Evolutionary conservation across 1,140 invertebrate species (phyloP), one percentile per base, ranked within the genome.

Genomic region (Polypedilum pembai): DNA sequence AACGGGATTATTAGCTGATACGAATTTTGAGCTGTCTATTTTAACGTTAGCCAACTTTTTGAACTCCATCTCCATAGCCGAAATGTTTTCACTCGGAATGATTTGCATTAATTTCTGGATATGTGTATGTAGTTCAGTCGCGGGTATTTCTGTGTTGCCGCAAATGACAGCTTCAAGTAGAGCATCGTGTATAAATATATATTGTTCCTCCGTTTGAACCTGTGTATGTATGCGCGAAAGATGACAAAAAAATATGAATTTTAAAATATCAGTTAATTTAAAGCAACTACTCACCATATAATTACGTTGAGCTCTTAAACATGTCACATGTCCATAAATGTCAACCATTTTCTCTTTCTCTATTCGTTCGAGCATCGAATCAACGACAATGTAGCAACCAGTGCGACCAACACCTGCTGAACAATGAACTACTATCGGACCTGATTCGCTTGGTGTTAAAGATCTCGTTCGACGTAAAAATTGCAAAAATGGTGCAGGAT

Each of bases 111-210:
- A 84, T 78, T 94, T 95, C 79, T 98, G 94, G 76, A 99, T 92
- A 82, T 99, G 96, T 8, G 91, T 88, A 78, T 98, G 95, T 41
- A 99, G 85, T 81, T 95, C 96, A 45, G 92, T 87, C 7, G 94
- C 94, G 0, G 94, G 92, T 20, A 98, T 90, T 84, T 99, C 97
- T 0, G 97, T 99, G 77, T 91, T 90, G 4, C 96, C 97, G 80
- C 94, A 96, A 72, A 96, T 91, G 0, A 98, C 94, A 1, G 96
- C 96, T 83, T 99, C 98, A 8, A 99, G 84, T 1, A 98, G 86
- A 7, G 96, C 91, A 81, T 99, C 98, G 81, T 99, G 96, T 77
- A 99, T 99, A 84, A 99, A 99, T 75, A 99, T 96, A 82, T 99
- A 99, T 83, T 99, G 98, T 82, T 99, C 98, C 83, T 99, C 98